These are phyloP conservation scores for Donacobius atricapilla DNA, from an alignment of 2,113 vertebrate genomes.

Conservation along the genomic window DNA sequence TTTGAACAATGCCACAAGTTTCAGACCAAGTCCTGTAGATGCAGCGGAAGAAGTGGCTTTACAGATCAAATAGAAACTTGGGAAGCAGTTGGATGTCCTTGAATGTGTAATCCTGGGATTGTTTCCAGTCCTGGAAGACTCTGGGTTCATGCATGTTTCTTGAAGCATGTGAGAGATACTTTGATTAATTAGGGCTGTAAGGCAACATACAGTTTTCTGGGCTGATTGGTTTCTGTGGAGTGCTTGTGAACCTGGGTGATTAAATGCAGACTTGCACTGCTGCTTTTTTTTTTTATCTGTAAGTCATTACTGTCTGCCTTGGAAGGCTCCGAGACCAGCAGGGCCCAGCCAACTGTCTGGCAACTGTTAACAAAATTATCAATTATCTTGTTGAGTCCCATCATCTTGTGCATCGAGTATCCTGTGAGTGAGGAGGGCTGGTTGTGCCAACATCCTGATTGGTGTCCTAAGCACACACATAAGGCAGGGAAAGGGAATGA, in stretches of 20 bases:
- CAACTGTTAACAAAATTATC: not conserved
- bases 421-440: not conserved
- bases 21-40: not conserved
- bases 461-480: not conserved
- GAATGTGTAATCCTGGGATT: not conserved
- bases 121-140: not conserved
- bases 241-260: not conserved
- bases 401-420: not conserved
- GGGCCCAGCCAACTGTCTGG: constrained; percentile 17
- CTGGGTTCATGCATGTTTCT: not conserved
- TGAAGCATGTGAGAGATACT: not conserved
- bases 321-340: not conserved
- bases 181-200: not conserved
- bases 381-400: not conserved
- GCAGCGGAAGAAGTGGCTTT: not conserved
- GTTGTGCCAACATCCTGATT: not conserved
- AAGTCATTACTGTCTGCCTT: constrained; percentile 5
- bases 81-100: not conserved
- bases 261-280: not conserved
- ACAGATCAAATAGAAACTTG: not conserved
- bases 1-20: constrained; percentile 47
- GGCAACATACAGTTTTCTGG: not conserved
- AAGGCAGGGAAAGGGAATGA: not conserved
- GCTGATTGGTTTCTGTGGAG: not conserved
- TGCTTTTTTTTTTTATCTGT: not conserved